phyloP scores from a whole-genome alignment of 2,113 vertebrate species.

The Peromyscus californicus region DNA sequence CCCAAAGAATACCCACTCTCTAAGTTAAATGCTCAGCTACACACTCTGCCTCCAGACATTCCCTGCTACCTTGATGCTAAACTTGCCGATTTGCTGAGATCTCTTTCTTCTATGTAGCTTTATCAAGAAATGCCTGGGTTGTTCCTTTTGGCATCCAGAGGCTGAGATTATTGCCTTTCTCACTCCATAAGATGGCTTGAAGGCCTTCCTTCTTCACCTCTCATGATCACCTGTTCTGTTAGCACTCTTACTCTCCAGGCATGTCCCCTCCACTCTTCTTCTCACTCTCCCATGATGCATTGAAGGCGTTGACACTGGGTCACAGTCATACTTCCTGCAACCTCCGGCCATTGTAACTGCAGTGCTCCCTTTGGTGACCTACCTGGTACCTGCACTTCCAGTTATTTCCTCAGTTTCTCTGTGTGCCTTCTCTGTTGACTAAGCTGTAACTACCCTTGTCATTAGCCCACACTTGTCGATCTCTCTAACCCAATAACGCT shows the following conservation, averaged over 20 bases:
- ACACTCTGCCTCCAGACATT: background rate
- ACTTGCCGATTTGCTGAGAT: background rate
- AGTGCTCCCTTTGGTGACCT: background rate
- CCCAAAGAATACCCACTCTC: background rate
- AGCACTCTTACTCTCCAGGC: background rate
- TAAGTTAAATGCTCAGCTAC: background rate
- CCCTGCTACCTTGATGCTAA: background rate
- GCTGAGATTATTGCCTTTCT: background rate
- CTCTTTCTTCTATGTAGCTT: background rate
- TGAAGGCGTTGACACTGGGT: background rate
- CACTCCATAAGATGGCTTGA: background rate
- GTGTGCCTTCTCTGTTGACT: background rate
- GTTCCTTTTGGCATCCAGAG: background rate
- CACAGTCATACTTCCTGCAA: background rate
- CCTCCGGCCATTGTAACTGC: background rate
- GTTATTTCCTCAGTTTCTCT: background rate
- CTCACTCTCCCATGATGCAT: background rate
- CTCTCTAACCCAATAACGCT: background rate
- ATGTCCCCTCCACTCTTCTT: background rate
- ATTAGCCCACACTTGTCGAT: background rate
- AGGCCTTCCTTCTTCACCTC: background rate
- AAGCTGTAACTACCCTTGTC: background rate
- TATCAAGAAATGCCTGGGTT: background rate
- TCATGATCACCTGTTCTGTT: background rate
- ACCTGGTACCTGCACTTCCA: background rate